A percentile compares a stretch with the other conserved stretches of the same genome.
Conservation (phyloP, 2,113 vertebrate species). For the Bostrychus sinensis region DNA sequence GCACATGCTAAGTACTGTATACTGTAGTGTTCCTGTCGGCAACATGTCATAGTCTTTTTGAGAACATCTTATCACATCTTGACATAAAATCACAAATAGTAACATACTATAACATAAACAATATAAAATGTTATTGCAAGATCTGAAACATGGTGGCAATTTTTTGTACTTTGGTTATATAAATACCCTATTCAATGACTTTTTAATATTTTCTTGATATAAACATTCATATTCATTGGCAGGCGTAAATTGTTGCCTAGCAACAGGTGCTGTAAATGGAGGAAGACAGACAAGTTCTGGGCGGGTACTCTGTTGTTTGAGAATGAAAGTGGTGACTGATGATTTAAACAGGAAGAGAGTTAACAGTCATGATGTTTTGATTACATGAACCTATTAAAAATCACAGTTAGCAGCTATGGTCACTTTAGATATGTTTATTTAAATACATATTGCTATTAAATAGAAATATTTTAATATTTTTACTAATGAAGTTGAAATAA, state of each 20-base stretch:
- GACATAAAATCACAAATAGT: background rate
- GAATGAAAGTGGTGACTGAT: conserved; percentile 15
- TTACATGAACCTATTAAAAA: background rate
- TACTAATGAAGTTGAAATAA: conserved; percentile 5
- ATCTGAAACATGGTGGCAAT: background rate
- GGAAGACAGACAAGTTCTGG: conserved; percentile 39
- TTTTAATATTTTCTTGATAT: conserved; percentile 29
- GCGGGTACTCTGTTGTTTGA: conserved; percentile 30
- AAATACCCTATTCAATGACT: conserved; percentile 29
- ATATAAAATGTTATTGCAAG: background rate
- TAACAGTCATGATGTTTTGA: background rate
- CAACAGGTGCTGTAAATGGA: conserved; percentile 61
- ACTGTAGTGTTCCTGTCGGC: conserved; percentile 3
- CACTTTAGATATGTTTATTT: too few relatives aligned
- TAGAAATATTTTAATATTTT: conserved; percentile 7
- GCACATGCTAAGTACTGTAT: conserved; percentile 17
- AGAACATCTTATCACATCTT: background rate
- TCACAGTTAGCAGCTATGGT: background rate
- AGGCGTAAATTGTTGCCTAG: conserved; percentile 58
- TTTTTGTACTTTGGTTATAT: conserved; percentile 20
- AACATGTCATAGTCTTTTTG: background rate
- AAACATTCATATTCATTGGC: conserved; percentile 24
- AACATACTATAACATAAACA: background rate
- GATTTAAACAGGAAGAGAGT: conserved; percentile 1
- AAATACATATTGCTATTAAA: background rate